Conservation (phyloP, 2,888 invertebrate genomes). For the Himalopsyche tibetana region DNA sequence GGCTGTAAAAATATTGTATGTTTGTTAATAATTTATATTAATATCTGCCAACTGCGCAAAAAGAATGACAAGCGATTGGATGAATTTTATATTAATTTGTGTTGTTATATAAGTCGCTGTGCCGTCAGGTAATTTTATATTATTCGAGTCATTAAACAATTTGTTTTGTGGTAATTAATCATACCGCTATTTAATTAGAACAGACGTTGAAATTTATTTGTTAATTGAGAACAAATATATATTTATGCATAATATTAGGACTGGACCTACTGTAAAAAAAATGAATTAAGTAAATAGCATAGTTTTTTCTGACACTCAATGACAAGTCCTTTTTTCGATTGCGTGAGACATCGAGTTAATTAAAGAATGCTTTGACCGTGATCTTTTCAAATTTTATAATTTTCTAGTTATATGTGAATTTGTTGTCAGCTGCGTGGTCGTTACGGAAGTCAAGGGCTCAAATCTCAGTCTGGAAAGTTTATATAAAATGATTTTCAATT, state of each 20-base stretch:
- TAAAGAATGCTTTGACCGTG: no score
- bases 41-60: not conserved
- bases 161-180: not conserved
- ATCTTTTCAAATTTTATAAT: no score
- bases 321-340: no score
- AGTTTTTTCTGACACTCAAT: no score
- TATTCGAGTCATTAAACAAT: not conserved
- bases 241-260: slow-evolving; percentile 1
- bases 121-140: not conserved
- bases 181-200: not conserved
- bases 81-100: not conserved
- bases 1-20: slow-evolving; percentile 51
- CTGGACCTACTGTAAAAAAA: no score
- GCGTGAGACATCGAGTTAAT: no score
- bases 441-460: no score
- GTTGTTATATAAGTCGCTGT: not conserved
- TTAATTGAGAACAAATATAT: not conserved
- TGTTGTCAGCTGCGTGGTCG: no score
- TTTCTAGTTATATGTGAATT: no score
- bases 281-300: no score
- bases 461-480: no score
- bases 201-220: not conserved
- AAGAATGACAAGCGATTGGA: not conserved
- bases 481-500: no score
- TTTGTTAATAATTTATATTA: slow-evolving; percentile 5